These are phyloP conservation scores for Argynnis bischoffii DNA, from an alignment of 2,888 invertebrate species.

Conservation along the genomic window DNA sequence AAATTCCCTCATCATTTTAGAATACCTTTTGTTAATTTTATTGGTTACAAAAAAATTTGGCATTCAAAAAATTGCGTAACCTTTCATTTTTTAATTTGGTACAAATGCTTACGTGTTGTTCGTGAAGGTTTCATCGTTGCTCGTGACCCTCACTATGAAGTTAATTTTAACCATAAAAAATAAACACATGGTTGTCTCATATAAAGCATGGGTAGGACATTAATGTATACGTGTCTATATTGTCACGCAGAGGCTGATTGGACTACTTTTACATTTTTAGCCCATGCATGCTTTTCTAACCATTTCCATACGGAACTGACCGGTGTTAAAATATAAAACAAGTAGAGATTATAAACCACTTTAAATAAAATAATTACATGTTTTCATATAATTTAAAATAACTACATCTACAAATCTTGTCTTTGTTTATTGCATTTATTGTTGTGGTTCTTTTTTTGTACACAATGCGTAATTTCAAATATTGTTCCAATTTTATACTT, in stretches of 20 bases:
- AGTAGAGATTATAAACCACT: background rate
- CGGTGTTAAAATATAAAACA: conserved; percentile 30
- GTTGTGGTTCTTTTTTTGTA: background rate
- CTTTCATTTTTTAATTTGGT: conserved; percentile 72
- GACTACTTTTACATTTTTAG: conserved; percentile 37
- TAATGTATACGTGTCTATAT: conserved; percentile 49
- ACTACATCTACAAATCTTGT: background rate
- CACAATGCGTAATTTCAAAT: conserved; percentile 7
- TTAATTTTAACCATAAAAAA: conserved; percentile 51
- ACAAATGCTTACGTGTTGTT: conserved; percentile 80
- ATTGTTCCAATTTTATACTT: background rate
- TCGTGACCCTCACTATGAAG: conserved; percentile 71
- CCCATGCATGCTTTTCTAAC: conserved; percentile 34
- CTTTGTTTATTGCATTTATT: conserved; percentile 4
- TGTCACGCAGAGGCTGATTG: conserved; percentile 39
- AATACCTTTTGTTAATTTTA: background rate
- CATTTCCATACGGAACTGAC: conserved; percentile 42
- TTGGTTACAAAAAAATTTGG: conserved; percentile 44
- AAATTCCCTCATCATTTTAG: background rate
- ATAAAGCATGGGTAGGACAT: conserved; percentile 42
- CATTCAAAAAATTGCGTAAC: conserved; percentile 77
- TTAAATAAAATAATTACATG: background rate
- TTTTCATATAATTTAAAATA: conserved; percentile 3
- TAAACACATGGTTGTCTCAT: conserved; percentile 52
- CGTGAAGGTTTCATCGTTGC: conserved; percentile 74